Evolutionary conservation across 2,797 vertebrate species (phyloP).

Genomic region (Danio choprae): DNA sequence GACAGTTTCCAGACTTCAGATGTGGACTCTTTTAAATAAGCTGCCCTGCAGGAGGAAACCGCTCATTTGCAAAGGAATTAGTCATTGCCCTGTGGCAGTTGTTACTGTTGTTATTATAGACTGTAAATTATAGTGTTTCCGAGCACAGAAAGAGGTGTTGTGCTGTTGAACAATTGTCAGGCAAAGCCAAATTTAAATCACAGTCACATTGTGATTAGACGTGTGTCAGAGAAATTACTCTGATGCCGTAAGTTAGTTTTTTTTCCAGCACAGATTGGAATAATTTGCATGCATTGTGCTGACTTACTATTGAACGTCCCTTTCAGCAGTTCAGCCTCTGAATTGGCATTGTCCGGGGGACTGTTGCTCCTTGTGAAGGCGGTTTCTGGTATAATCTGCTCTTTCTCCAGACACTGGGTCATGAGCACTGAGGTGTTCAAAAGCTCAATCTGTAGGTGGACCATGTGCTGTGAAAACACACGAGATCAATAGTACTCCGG

Average conservation of each 20-base stretch:
- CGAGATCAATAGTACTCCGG: neutral
- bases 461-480: neutral
- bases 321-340: neutral
- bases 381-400: constrained; percentile 22
- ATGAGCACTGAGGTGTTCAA: constrained; percentile 9
- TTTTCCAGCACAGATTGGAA: constrained; percentile 1
- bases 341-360: neutral
- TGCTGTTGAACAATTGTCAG: constrained; percentile 12
- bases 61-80: constrained; percentile 13
- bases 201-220: neutral
- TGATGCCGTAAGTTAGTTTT: constrained; percentile 10
- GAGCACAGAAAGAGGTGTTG: neutral
- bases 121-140: constrained; percentile 19
- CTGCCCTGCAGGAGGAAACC: constrained; percentile 21
- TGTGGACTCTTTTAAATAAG: constrained; percentile 21
- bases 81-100: constrained; percentile 24
- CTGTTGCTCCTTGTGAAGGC: neutral
- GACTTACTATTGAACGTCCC: neutral
- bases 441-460: constrained; percentile 5
- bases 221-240: constrained; percentile 3
- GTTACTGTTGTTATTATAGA: constrained; percentile 33
- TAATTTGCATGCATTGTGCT: neutral
- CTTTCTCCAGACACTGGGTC: constrained; percentile 27
- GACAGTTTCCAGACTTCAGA: constrained; percentile 12
- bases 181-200: constrained; percentile 13